Base-by-base conservation (phyloP, 1,140 invertebrate genomes). In the Drosophila gunungcola region DNA sequence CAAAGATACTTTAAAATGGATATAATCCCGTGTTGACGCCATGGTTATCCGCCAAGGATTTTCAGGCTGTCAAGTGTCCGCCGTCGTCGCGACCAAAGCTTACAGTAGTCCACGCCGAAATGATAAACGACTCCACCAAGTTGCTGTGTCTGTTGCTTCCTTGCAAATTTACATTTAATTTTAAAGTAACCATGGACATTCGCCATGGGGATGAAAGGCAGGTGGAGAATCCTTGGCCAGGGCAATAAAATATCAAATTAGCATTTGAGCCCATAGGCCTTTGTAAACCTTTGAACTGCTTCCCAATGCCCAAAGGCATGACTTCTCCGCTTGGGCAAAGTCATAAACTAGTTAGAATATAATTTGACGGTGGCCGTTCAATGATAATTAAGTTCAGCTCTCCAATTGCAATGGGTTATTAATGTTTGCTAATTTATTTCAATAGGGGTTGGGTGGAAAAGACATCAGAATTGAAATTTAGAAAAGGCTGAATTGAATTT, bases 221-320 rank as follows among this genome's bases (percentile, higher is more conserved):
- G 57, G 72, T 62, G 57, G 63, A 78, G 48, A 49, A 36, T 21
- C 9, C 57, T 16, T 5, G 64, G 13, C 46, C 38, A 51, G 53
- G 69, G 75, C 78, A 86, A 86, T 86, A 88, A 88, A 82, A 81
- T 86, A 80, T 76, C 78, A 80, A 80, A 80, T 80, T 80, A 80
- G 46, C 64, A 65, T 76, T 74, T 75, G 0, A 27, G 61, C 56
- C 74, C 74, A 43, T 43, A 29, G 80, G 77, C 73, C 12, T 56
- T 58, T 64, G 53, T 9, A 58, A 61, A 49, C 60, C 53, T 78
- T 82, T 82, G 80, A 82, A 75, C 69, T 79, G 53, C 36, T 42
- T 32, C n/a, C n/a, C 49, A 34, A 32, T 39, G 36, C 11, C 41
- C 72, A 9, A 12, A 42, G 55, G 51, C 55, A 39, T 45, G 27